Conservation (phyloP, 2,113 vertebrate genomes). For the Notarius lentiginosus region DNA sequence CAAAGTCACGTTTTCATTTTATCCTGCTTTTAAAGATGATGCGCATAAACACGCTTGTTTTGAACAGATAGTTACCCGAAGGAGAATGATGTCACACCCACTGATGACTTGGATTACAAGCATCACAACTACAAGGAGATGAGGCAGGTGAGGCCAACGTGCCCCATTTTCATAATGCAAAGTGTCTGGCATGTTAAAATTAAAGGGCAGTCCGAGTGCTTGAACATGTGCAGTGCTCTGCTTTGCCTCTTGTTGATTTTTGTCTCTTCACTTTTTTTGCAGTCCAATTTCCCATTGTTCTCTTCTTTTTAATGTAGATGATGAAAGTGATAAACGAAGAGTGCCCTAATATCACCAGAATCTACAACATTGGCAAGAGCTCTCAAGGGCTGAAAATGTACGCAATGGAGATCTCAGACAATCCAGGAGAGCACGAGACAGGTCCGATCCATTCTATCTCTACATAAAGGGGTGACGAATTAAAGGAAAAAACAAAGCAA, state of each 20-base stretch:
- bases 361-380: constrained; percentile 94
- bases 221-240: not conserved
- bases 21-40: not conserved
- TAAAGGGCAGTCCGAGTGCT: constrained; percentile 20
- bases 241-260: constrained; percentile 14
- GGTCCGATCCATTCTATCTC: constrained; percentile 67
- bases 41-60: constrained; percentile 10
- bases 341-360: constrained; percentile 89
- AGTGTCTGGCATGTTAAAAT: not conserved
- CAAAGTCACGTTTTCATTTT: not conserved
- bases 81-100: constrained; percentile 74
- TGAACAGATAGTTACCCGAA: constrained; percentile 64
- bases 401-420: constrained; percentile 90
- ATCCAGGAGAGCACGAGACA: constrained; percentile 89
- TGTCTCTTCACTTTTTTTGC: not conserved
- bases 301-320: constrained; percentile 69
- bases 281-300: not conserved
- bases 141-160: constrained; percentile 80
- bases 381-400: constrained; percentile 87
- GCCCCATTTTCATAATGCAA: constrained; percentile 12
- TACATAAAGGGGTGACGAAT: not conserved
- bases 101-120: constrained; percentile 86
- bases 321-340: constrained; percentile 94
- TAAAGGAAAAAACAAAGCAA: not conserved
- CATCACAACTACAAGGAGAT: constrained; percentile 95